Conservation (phyloP, 2,797 vertebrate genomes). For the Acrocephalus scirpaceus region DNA sequence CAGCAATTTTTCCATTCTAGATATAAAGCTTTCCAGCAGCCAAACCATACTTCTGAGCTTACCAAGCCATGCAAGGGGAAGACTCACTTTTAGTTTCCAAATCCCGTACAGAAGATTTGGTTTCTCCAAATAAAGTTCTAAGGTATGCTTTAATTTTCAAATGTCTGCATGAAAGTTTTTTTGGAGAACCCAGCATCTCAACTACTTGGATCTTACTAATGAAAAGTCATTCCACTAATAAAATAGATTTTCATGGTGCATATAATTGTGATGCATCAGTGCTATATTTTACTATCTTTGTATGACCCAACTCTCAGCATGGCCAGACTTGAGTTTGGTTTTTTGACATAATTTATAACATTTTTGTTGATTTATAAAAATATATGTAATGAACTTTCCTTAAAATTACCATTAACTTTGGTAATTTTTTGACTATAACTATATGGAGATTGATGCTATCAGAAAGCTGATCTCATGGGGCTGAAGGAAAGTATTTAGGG, state of each 20-base stretch:
- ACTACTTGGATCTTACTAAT: background rate
- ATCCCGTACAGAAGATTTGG: background rate
- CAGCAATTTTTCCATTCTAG: background rate
- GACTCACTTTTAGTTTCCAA: background rate
- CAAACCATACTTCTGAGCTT: background rate
- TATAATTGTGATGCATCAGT: background rate
- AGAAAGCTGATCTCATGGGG: background rate
- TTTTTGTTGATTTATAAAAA: background rate
- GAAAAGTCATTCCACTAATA: background rate
- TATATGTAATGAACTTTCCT: background rate
- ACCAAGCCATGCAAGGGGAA: rapidly evolving
- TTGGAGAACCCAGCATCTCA: background rate
- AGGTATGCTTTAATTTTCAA: background rate
- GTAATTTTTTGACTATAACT: background rate
- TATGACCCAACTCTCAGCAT: background rate
- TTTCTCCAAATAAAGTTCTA: background rate
- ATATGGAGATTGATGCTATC: background rate
- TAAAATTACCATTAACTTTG: background rate
- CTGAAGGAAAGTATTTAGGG: background rate
- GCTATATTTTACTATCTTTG: background rate
- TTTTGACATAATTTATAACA: background rate
- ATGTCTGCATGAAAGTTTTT: background rate
- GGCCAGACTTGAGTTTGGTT: background rate
- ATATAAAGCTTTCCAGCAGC: background rate
- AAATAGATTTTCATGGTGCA: background rate